A percentile compares a stretch with the other conserved stretches of the same genome.
phyloP scores from a whole-genome alignment of 1,140 invertebrate species.

The Polyergus mexicanus region DNA sequence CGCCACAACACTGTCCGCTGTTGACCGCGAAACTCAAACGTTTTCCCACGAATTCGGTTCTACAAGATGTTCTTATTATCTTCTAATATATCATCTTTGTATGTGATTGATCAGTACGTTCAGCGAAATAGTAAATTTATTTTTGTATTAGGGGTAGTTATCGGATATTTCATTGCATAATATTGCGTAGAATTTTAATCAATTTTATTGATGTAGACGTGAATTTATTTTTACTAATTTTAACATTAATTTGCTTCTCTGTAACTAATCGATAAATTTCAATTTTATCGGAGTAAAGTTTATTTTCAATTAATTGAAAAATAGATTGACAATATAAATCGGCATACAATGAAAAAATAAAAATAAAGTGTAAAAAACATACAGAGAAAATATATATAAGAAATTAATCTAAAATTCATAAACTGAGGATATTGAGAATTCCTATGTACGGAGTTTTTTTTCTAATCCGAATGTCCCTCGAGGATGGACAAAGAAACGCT shows the following conservation, averaged over 20 bases:
- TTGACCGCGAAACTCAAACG: slow-evolving; percentile 78
- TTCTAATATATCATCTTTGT: background rate
- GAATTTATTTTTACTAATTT: background rate
- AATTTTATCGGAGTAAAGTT: background rate
- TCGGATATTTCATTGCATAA: background rate
- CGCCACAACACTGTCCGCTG: slow-evolving; percentile 58
- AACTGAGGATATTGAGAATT: background rate
- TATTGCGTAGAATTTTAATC: background rate
- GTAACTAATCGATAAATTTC: background rate
- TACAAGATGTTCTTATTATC: background rate
- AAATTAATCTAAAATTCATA: background rate
- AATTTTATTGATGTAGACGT: background rate
- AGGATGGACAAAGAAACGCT: background rate
- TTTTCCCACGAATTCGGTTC: background rate
- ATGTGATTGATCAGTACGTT: too few species aligned
- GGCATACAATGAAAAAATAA: background rate
- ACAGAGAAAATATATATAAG: background rate
- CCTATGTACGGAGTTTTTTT: background rate
- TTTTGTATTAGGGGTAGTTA: background rate
- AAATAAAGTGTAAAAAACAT: background rate
- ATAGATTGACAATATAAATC: background rate
- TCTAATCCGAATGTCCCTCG: background rate
- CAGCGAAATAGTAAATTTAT: background rate
- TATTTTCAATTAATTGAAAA: background rate
- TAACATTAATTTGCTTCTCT: background rate